Evolutionary conservation across 2,797 vertebrate genomes (phyloP).

Genomic region (Protonibea diacanthus): DNA sequence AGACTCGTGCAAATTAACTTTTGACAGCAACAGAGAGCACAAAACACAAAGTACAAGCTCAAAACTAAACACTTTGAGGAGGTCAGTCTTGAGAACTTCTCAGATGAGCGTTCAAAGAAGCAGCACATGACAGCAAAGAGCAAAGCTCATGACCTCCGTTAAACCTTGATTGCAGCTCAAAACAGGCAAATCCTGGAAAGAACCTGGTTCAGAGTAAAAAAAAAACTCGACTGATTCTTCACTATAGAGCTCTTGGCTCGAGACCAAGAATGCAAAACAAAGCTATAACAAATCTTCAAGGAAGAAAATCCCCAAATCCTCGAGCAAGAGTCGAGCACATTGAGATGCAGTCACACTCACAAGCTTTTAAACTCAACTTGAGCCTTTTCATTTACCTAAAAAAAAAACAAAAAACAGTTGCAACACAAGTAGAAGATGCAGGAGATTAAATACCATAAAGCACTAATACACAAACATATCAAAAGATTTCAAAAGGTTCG

Average conservation of each 20-base stretch:
- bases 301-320: conserved; percentile 23
- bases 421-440: background rate
- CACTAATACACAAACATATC: background rate
- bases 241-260: background rate
- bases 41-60: background rate
- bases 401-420: background rate
- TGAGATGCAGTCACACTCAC: background rate
- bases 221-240: background rate
- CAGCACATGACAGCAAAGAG: background rate
- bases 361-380: background rate
- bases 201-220: background rate
- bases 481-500: background rate
- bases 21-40: background rate
- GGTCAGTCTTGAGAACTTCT: background rate
- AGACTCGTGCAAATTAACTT: background rate
- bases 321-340: background rate
- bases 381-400: background rate
- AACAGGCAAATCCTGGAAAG: background rate
- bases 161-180: background rate
- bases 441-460: background rate
- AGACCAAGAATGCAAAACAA: conserved; percentile 45
- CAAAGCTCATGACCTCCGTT: background rate
- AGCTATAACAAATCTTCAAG: conserved; percentile 12
- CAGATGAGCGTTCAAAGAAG: background rate
- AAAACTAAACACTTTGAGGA: background rate